phyloP scores from a whole-genome alignment of 2,888 invertebrate species.

The Pogonocherus hispidulus region DNA sequence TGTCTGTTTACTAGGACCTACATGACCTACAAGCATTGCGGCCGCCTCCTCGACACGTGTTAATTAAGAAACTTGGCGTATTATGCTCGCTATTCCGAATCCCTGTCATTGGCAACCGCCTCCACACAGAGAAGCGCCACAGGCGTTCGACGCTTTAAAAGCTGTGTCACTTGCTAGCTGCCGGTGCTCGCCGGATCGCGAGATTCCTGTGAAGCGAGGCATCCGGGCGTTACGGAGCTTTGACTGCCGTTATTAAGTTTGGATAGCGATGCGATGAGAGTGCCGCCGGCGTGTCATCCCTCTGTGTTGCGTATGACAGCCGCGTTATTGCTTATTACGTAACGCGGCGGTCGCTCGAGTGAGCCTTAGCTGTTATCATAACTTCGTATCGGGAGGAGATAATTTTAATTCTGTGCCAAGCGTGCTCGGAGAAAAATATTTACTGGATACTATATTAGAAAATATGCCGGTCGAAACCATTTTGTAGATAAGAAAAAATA shows the following conservation, averaged over 20 bases:
- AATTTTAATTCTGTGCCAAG: background rate
- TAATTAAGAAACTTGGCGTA: too few species aligned
- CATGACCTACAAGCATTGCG: too few species aligned
- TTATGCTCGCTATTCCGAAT: background rate
- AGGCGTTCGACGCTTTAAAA: conserved; percentile 2
- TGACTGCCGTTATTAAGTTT: conserved; percentile 68
- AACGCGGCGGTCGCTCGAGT: conserved; percentile 35
- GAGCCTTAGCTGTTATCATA: conserved; percentile 44
- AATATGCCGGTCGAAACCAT: too few species aligned
- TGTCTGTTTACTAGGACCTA: too few species aligned
- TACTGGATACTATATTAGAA: too few species aligned
- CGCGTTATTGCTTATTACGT: conserved; percentile 52
- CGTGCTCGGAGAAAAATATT: background rate
- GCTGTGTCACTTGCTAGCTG: conserved; percentile 22
- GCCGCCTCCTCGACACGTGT: too few species aligned
- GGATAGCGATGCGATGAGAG: conserved; percentile 67
- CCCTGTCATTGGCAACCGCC: background rate
- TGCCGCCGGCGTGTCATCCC: conserved; percentile 42
- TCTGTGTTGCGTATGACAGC: conserved; percentile 60
- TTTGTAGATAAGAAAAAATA: too few species aligned
- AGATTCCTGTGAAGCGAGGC: conserved; percentile 45
- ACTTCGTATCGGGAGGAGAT: background rate
- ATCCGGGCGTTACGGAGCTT: conserved; percentile 47
- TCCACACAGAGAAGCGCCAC: background rate
- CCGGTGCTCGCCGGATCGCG: conserved; percentile 28